These are phyloP conservation scores for Penaeus japonicus DNA, from an alignment of 1,140 invertebrate genomes.

Conservation along the genomic window DNA sequence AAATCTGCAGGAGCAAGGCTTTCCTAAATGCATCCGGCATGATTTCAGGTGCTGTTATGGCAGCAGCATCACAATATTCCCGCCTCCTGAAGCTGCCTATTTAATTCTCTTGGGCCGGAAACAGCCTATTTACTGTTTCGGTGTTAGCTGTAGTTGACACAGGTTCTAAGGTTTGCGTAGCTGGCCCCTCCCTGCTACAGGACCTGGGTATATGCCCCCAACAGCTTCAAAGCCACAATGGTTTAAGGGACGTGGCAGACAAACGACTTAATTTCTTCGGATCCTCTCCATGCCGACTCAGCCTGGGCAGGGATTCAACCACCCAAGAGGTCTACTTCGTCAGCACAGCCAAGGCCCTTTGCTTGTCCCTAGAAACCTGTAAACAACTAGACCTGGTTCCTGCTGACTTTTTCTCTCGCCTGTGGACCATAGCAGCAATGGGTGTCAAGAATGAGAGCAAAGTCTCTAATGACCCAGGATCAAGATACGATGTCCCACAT, in stretches of 20 bases:
- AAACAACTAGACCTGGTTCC: not conserved
- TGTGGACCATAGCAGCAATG: not conserved
- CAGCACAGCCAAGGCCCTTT: not conserved
- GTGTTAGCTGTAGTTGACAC: not conserved
- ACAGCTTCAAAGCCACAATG: not conserved
- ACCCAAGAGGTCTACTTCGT: not conserved
- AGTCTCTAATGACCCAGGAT: too few relatives aligned
- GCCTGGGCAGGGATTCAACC: not conserved
- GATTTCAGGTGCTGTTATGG: too few relatives aligned
- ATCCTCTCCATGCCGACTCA: not conserved
- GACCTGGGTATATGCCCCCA: not conserved
- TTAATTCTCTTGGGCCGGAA: too few relatives aligned
- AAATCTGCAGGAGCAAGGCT: not conserved
- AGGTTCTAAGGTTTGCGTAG: not conserved
- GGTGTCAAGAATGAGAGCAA: too few relatives aligned
- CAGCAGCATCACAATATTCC: too few relatives aligned
- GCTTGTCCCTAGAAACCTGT: not conserved
- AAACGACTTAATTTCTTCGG: not conserved
- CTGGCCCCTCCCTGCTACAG: not conserved
- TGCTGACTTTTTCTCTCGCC: not conserved
- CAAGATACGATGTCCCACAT: not conserved
- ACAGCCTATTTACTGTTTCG: too few relatives aligned
- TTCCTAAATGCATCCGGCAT: too few relatives aligned
- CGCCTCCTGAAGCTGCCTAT: too few relatives aligned
- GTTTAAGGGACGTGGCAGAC: not conserved